phyloP scores from a whole-genome alignment of 1,140 invertebrate genomes.

The Drosophila melanica region DNA sequence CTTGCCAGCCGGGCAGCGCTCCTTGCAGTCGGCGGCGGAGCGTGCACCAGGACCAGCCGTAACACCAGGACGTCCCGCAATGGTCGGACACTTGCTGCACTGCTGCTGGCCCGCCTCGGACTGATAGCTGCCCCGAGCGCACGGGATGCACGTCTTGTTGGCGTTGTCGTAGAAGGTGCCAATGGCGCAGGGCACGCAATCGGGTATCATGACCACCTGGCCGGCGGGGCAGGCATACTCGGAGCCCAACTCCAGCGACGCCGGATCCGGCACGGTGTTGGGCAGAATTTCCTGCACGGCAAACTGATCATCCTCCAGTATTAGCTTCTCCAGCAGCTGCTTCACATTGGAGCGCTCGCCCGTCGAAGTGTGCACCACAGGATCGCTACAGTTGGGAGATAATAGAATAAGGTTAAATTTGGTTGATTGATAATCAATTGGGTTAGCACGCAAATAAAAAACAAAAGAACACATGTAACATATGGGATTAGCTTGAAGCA shows the following conservation, averaged over 20 bases:
- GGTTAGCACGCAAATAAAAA: conserved; percentile 49
- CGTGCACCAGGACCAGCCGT: conserved; percentile 94
- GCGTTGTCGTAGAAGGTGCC: conserved; percentile 94
- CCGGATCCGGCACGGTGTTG: conserved; percentile 96
- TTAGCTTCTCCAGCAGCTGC: conserved; percentile 92
- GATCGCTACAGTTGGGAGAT: conserved; percentile 88
- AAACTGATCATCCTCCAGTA: conserved; percentile 96
- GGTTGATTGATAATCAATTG: background rate
- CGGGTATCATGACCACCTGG: conserved; percentile 95
- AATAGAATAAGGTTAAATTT: conserved; percentile 11
- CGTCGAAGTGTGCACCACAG: conserved; percentile 92
- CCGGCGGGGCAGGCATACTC: conserved; percentile 97
- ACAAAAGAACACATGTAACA: conserved; percentile 24
- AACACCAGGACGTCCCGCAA: conserved; percentile 93
- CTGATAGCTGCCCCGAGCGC: conserved; percentile 96
- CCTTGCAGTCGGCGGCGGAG: conserved; percentile 95
- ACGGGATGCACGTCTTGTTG: conserved; percentile 91
- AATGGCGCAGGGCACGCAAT: conserved; percentile 97
- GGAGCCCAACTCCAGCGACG: conserved; percentile 92
- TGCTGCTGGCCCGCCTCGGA: conserved; percentile 95
- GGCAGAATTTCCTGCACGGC: conserved; percentile 96
- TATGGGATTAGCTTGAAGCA: conserved; percentile 53
- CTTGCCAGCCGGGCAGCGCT: conserved; percentile 95
- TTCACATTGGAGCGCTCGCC: conserved; percentile 94
- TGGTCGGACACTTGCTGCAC: conserved; percentile 94